phyloP scores from a whole-genome alignment of 1,140 invertebrate genomes.

The Hyposmocoma kahamanoa region DNA sequence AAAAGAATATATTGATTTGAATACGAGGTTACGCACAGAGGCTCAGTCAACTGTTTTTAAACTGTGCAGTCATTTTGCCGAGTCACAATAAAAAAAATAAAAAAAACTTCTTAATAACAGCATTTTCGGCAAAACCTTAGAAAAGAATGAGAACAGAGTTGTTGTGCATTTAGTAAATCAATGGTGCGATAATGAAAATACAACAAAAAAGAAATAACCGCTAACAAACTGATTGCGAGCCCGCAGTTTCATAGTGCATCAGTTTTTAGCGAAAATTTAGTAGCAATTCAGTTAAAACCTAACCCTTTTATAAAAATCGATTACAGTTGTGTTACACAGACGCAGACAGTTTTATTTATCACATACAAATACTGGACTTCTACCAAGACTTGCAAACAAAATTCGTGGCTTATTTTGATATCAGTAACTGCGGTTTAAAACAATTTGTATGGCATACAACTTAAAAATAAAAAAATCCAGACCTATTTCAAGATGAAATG shows the following conservation, averaged over 20 bases:
- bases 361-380: constrained; percentile 3
- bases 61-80: no score
- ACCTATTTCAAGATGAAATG: constrained; percentile 5
- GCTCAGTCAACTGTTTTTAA: no score
- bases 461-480: constrained; percentile 5
- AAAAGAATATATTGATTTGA: constrained; percentile 32
- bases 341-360: constrained; percentile 5
- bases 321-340: constrained; percentile 5
- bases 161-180: not conserved
- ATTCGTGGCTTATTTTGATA: constrained; percentile 2
- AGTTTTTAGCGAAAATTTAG: constrained; percentile 3
- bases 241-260: constrained; percentile 6
- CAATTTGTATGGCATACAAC: not conserved
- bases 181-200: constrained; percentile 6
- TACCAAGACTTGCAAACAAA: not conserved
- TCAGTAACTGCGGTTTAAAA: not conserved
- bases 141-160: constrained; percentile 35
- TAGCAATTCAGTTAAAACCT: constrained; percentile 2
- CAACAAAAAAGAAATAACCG: constrained; percentile 7
- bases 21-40: constrained; percentile 32
- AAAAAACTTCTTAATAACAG: constrained; percentile 66
- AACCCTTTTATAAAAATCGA: not conserved
- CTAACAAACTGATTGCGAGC: constrained; percentile 27
- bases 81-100: constrained; percentile 63
- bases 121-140: constrained; percentile 66